phyloP scores from a whole-genome alignment of 2,113 vertebrate species.

The Tetraodon nigroviridis region DNA sequence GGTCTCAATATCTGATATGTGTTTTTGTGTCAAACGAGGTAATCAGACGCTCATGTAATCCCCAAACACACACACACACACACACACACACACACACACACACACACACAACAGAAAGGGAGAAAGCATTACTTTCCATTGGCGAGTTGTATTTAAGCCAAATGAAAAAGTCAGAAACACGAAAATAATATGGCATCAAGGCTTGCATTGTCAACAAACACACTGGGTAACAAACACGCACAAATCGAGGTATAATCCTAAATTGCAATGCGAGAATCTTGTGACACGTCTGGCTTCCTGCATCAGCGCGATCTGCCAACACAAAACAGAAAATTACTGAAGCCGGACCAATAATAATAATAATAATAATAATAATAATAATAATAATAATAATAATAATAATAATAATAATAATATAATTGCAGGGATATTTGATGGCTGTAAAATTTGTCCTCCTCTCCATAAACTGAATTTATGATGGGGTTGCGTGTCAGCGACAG shows the following conservation, averaged over 20 bases:
- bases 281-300: slow-evolving; percentile 6
- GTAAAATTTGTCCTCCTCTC: slow-evolving; percentile 27
- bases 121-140: slow-evolving; percentile 2
- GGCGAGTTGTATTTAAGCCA: slow-evolving; percentile 26
- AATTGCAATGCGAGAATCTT: no score
- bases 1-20: no score
- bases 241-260: no score
- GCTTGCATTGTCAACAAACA: no score
- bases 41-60: neutral
- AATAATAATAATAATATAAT: slow-evolving; percentile 52
- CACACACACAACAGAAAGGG: slow-evolving; percentile 10
- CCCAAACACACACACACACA: neutral
- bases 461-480: slow-evolving; percentile 18
- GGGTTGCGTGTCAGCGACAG: neutral
- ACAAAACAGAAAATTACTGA: neutral
- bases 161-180: slow-evolving; percentile 10
- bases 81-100: neutral
- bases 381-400: slow-evolving; percentile 53
- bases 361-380: slow-evolving; percentile 61
- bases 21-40: neutral
- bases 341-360: slow-evolving; percentile 39
- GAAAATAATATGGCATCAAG: neutral
- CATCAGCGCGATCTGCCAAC: slow-evolving; percentile 1
- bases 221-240: no score
- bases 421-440: slow-evolving; percentile 37